Base-by-base conservation (phyloP, 2,113 vertebrate genomes). In the Vidua chalybeata region DNA sequence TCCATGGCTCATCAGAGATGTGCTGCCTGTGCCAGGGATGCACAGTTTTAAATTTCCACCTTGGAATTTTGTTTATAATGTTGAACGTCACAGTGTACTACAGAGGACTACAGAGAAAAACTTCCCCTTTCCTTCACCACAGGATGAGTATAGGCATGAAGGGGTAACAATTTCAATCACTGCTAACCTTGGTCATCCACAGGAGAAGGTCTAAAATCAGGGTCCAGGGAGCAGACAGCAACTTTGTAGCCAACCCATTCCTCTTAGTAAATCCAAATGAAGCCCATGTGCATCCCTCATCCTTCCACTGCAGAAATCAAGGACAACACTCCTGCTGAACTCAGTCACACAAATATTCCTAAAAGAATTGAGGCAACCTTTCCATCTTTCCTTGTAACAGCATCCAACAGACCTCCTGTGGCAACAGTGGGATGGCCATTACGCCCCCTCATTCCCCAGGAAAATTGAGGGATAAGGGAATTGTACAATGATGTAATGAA, bases 331-430 rank as follows among this genome's bases (percentile, higher is more conserved):
- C 86, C 63, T 12, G 46, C 58, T 46, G 62, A 85, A 71, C 83
- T 55, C 59, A n/a, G 56, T 19, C 5, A 7, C 31, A 69, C 51
- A 93, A 88, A 59, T 80, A 68, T 31, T 39, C 78, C 51, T 55
- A 12, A 67, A 91, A 66, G 46, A 94, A 89, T 10, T 31, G 39
- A 91, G 55, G n/a, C 48, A 75, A 46, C 12, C 2, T 68, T 93
- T 90, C 79, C 76, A 88, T 2, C 72, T 88, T 78, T 48, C 52
- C 48, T 85, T 84, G 68, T 68, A 89, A 91, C 11, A 16, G 37
- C n/a, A 87, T 81, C 61, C 88, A 92, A 46, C 46, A 67, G 55
- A 74, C 52, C 73, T 90, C 79, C 85, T 92, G 83, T 10, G 95
- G 87, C 56, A 78, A 55, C 62, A 72, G 68, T 45, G 37, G 46